Evolutionary conservation across 1,140 invertebrate species (phyloP), one percentile per base, ranked within the genome.

Genomic region (Druon quercuslanigerum): DNA sequence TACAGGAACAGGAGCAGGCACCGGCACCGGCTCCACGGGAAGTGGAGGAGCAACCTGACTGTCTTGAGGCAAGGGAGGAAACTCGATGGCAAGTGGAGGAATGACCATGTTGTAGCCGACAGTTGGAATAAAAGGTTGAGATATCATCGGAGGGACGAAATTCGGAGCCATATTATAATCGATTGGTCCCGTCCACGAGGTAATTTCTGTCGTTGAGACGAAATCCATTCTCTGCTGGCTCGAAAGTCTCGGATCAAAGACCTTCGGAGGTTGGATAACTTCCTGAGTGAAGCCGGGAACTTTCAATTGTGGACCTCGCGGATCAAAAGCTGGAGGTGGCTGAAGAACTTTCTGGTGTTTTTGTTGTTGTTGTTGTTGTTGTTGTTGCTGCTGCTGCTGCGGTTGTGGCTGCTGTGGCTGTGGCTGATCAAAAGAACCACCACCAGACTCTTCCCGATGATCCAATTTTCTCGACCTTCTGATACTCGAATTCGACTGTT

Each of bases 171-270:
- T 40, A 14, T n/a, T 40, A 14, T n/a, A 73, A 7, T 73, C 72
- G 2, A 14, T 54, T 20, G 50, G 25, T 12, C 25, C 25, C 16
- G 72, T 3, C 9, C 40, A 16, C 50, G 40, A 52, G 11, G 46
- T 25, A n/a, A 75, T 40, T 70, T 66, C 56, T n/a, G 52, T 40
- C 3, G 33, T 72, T 9, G 51, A 16, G 0, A 72, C 71, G 2
- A 79, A 75, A 71, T 72, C 76, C 19, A 72, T 16, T 66, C 73
- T 57, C 51, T 88, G 81, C 0, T 72, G 82, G 1, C 72, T 66
- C 0, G 81, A 82, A 4, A 84, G 73, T 13, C 84, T 73, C 0
- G 85, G 86, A 80, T 86, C 83, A 16, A 88, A 87, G 0, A 81
- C 76, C 0, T 79, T 76, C 17, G 86, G 82, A 33, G 84, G 78